Evolutionary conservation across 2,888 invertebrate species (phyloP).

Genomic region (Falcaria lacertinaria): DNA sequence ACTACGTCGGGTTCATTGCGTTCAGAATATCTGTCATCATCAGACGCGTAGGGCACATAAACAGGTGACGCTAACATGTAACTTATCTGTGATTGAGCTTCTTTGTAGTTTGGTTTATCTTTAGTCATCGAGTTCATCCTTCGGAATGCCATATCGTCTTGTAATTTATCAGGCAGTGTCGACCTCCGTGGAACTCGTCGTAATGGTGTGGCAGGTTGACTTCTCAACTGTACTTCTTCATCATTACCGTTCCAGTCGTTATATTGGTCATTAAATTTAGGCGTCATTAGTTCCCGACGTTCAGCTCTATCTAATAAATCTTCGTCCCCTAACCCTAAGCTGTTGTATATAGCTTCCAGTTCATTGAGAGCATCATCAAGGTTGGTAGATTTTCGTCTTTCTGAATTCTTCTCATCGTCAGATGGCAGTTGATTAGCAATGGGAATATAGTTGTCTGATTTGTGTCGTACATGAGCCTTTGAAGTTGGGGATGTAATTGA

Average conservation of each 20-base stretch:
- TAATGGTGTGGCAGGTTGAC: constrained; percentile 70
- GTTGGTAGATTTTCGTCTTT: constrained; percentile 85
- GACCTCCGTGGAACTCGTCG: constrained; percentile 61
- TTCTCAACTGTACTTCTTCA: constrained; percentile 63
- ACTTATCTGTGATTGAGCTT: constrained; percentile 76
- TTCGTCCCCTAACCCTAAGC: constrained; percentile 90
- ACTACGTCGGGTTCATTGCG: constrained; percentile 90
- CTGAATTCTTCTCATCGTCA: constrained; percentile 70
- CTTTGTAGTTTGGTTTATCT: constrained; percentile 63
- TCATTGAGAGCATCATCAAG: constrained; percentile 93
- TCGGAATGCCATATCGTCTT: constrained; percentile 90
- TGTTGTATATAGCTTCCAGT: constrained; percentile 94
- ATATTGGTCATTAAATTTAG: constrained; percentile 66
- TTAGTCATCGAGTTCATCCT: constrained; percentile 82
- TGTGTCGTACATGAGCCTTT: constrained; percentile 67
- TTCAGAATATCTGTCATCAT: constrained; percentile 75
- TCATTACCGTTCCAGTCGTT: constrained; percentile 77
- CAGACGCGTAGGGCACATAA: constrained; percentile 73
- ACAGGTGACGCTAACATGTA: constrained; percentile 86
- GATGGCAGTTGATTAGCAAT: constrained; percentile 61
- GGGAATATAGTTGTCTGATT: constrained; percentile 66
- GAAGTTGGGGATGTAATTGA: constrained; percentile 48
- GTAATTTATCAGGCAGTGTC: constrained; percentile 82
- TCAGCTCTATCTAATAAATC: constrained; percentile 90
- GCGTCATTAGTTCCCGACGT: constrained; percentile 83